phyloP scores from a whole-genome alignment of 2,888 invertebrate genomes.

The Phania funesta region DNA sequence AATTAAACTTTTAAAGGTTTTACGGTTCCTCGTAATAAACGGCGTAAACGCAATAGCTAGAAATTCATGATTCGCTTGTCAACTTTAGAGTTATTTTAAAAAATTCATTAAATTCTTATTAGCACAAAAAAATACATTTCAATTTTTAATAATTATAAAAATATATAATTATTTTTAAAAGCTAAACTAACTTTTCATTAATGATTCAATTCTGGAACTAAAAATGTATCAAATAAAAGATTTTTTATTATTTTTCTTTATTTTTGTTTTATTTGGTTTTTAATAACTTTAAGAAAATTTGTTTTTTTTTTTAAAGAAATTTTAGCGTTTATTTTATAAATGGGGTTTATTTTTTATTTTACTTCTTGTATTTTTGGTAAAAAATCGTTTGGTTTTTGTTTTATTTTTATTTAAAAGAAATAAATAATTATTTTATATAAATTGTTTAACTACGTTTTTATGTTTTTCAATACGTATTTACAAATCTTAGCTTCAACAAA shows the following conservation, averaged over 20 bases:
- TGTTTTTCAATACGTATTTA: slow-evolving; percentile 59
- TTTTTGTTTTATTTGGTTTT: slow-evolving; percentile 60
- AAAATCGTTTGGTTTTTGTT: slow-evolving; percentile 65
- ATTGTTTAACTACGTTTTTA: slow-evolving; percentile 62
- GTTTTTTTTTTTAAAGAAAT: slow-evolving; percentile 33
- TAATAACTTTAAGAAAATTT: slow-evolving; percentile 53
- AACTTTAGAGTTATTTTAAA: too few relatives aligned
- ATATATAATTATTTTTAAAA: too few relatives aligned
- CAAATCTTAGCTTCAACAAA: slow-evolving; percentile 65
- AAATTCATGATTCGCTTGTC: too few relatives aligned
- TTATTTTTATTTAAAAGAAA: slow-evolving; percentile 61
- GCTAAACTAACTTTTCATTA: neutral
- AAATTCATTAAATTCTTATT: too few relatives aligned
- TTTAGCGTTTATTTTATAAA: slow-evolving; percentile 62
- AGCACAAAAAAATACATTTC: too few relatives aligned
- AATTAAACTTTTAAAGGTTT: too few relatives aligned
- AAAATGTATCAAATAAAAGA: slow-evolving; percentile 27
- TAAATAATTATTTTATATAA: slow-evolving; percentile 65
- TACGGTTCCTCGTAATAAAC: too few relatives aligned
- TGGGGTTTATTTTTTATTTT: slow-evolving; percentile 48
- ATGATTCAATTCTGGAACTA: neutral
- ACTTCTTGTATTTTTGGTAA: slow-evolving; percentile 59
- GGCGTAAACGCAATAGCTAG: too few relatives aligned
- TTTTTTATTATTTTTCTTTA: slow-evolving; percentile 38
- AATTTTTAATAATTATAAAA: too few relatives aligned